Base-by-base conservation (phyloP, 1,140 invertebrate genomes). In the Apocrypta bakeri region DNA sequence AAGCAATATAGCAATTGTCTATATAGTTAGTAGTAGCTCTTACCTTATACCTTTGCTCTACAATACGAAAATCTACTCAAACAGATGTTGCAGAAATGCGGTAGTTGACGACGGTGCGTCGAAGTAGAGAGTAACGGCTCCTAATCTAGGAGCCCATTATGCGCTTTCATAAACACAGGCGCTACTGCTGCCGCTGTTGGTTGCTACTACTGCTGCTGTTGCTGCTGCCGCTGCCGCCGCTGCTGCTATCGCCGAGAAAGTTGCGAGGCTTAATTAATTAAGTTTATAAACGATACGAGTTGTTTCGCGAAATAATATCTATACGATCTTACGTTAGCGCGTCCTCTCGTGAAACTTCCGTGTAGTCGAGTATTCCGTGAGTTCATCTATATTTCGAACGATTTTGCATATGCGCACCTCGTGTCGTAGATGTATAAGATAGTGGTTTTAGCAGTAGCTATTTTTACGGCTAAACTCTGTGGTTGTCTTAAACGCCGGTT, bases 251-350 rank as follows among this genome's bases (percentile, higher is more conserved):
- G 48, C 24, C n/a, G 29, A 14, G 31, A 66, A 74, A 81, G 31
- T 74, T 66, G 29, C n/a, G 27, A 64, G 25, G 33, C 37, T 42
- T 81, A 81, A 81, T 81, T 81, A 81, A 81, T 81, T 74, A 81
- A 81, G 48, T 74, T 81, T 29, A 66, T 66, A 74, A 73, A 74
- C 33, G 71, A 74, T 81, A 74, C 61, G 61, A 74, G 56, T 21
- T 81, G 25, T 74, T 73, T 66, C 69, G 24, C 1, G 33, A 74
- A 66, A 74, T 74, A 74, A 72, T 74, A 74, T 74, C 24, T 40
- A 79, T 61, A 72, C 21, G 17, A 64, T 66, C 64, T 69, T 69
- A 11, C 17, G 33, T 31, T 69, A 27, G n/a, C 25, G 33, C 31
- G 17, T 21, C 33, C 3, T 17, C 48, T 48, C 42, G 29, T 17